Conservation (phyloP, 2,888 invertebrate species). For the Ferrisia virgata region DNA sequence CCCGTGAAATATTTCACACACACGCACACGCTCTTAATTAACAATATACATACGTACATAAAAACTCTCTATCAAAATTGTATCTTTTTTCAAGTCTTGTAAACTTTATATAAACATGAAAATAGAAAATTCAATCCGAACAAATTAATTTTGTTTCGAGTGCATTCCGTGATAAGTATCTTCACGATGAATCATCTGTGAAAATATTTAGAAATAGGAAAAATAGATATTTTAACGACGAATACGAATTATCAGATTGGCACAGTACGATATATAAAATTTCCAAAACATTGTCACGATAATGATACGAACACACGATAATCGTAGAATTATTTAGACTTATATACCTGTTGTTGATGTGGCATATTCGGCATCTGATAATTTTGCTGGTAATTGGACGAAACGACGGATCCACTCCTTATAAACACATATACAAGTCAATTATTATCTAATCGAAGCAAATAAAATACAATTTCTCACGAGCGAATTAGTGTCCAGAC, state of each 20-base stretch:
- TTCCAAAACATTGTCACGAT: neutral
- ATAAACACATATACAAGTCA: too few relatives aligned
- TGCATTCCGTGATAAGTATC: neutral
- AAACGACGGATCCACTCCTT: neutral
- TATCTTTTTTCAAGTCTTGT: neutral
- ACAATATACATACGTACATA: neutral
- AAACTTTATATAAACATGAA: neutral
- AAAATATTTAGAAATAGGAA: neutral
- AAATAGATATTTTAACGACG: neutral
- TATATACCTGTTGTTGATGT: conserved; percentile 12
- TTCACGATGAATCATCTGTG: neutral
- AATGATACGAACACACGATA: neutral
- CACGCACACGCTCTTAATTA: neutral
- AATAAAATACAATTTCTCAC: too few relatives aligned
- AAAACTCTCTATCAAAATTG: neutral
- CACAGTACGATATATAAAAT: neutral
- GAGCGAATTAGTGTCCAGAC: too few relatives aligned
- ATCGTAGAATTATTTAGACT: neutral
- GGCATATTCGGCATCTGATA: conserved; percentile 18
- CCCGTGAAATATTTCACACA: neutral
- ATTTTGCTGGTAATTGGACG: conserved; percentile 29
- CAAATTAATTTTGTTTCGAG: neutral
- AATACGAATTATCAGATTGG: neutral
- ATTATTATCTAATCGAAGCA: too few relatives aligned
- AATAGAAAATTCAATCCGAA: neutral